Conservation (phyloP, 2,113 vertebrate species). For the Gymnocephalus cernua region DNA sequence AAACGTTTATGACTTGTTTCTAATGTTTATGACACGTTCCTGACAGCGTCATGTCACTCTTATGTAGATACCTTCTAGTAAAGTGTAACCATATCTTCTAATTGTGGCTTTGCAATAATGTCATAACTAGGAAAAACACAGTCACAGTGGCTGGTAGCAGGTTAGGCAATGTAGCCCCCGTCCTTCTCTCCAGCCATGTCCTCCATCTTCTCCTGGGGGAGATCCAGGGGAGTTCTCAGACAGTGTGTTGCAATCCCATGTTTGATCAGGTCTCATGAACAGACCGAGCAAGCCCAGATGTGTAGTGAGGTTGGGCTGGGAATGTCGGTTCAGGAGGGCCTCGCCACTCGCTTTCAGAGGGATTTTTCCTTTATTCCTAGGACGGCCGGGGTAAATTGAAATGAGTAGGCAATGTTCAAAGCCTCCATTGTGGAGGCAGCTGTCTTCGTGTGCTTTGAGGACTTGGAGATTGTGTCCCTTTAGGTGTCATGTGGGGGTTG, state of each 20-base stretch:
- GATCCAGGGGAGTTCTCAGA: not conserved
- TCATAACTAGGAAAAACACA: not conserved
- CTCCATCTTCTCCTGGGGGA: not conserved
- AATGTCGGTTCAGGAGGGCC: not conserved
- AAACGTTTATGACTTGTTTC: too few species aligned
- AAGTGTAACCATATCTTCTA: too few species aligned
- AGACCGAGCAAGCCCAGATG: not conserved
- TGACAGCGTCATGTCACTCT: too few species aligned
- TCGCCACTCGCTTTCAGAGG: not conserved
- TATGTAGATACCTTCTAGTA: too few species aligned
- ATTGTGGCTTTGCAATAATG: not conserved
- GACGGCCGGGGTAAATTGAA: not conserved
- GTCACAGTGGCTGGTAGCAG: not conserved
- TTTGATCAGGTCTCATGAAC: not conserved
- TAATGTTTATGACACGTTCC: too few species aligned
- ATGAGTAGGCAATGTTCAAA: not conserved
- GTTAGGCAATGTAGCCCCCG: too few species aligned
- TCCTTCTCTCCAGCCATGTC: not conserved
- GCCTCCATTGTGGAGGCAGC: slow-evolving; percentile 5
- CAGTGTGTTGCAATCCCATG: not conserved
- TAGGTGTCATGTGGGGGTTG: not conserved
- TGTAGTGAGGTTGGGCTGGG: not conserved
- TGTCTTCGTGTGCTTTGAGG: slow-evolving; percentile 7
- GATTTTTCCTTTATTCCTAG: not conserved
- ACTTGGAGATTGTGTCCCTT: slow-evolving; percentile 6